A percentile compares a stretch with the other conserved stretches of the same genome.
Conservation (phyloP, 1,140 invertebrate genomes). For the Drosophila dunni region DNA sequence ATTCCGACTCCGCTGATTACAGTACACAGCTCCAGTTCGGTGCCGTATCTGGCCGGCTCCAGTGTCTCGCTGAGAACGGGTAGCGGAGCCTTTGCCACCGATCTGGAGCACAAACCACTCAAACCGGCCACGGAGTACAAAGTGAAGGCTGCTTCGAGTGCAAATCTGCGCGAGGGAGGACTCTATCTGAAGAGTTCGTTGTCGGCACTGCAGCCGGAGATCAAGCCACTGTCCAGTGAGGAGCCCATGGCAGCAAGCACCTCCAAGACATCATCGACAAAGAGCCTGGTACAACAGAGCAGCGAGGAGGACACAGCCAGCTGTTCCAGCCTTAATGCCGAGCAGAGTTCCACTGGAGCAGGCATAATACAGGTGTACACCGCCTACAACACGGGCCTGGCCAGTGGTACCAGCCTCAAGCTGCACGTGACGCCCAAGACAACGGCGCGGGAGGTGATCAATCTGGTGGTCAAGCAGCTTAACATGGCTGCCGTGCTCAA, state of each 20-base stretch:
- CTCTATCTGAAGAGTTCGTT: slow-evolving; percentile 84
- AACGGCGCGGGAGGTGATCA: slow-evolving; percentile 96
- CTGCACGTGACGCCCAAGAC: slow-evolving; percentile 95
- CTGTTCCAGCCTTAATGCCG: slow-evolving; percentile 69
- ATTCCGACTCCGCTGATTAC: slow-evolving; percentile 66
- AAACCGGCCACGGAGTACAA: slow-evolving; percentile 54
- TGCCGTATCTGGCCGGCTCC: slow-evolving; percentile 76
- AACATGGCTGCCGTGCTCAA: slow-evolving; percentile 96
- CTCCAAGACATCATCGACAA: slow-evolving; percentile 64
- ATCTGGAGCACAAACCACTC: slow-evolving; percentile 85
- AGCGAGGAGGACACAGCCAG: slow-evolving; percentile 78
- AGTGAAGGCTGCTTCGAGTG: slow-evolving; percentile 71
- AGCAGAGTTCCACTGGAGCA: slow-evolving; percentile 71
- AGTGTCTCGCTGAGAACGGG: slow-evolving; percentile 68
- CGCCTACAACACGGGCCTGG: slow-evolving; percentile 97
- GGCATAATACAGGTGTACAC: slow-evolving; percentile 95
- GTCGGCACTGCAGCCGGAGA: slow-evolving; percentile 69
- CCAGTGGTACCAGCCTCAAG: slow-evolving; percentile 95
- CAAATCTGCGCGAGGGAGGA: slow-evolving; percentile 84
- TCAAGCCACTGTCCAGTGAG: slow-evolving; percentile 59
- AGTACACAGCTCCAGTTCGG: slow-evolving; percentile 76
- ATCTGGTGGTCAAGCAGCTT: slow-evolving; percentile 96
- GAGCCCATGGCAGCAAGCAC: slow-evolving; percentile 61
- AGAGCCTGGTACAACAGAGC: slow-evolving; percentile 71
- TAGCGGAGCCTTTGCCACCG: slow-evolving; percentile 81